These are phyloP conservation scores for Dolichotis patagonum DNA, from an alignment of 2,113 vertebrate genomes.

Conservation along the genomic window DNA sequence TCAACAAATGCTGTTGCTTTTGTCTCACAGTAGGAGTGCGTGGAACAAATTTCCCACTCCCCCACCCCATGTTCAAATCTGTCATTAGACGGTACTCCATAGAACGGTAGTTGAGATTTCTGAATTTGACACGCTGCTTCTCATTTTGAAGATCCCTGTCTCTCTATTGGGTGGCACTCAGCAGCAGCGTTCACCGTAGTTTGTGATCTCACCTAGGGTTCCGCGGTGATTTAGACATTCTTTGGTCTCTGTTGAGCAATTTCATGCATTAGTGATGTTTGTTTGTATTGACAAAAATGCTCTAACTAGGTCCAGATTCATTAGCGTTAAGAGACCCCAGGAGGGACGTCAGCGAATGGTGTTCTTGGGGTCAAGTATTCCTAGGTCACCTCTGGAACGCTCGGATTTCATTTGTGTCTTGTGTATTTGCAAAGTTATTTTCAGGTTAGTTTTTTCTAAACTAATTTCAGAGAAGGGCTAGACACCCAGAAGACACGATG, in stretches of 20 bases:
- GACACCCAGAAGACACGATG: not conserved
- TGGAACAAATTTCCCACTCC: not conserved
- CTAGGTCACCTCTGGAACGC: not conserved
- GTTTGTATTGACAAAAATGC: not conserved
- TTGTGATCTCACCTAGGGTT: not conserved
- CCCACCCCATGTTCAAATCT: not conserved
- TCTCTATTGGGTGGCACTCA: not conserved
- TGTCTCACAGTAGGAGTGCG: not conserved
- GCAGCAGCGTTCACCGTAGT: not conserved
- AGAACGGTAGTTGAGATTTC: not conserved
- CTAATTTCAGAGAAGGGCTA: constrained; percentile 4
- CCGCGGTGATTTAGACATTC: not conserved
- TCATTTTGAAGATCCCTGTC: not conserved
- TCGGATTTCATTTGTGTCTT: not conserved
- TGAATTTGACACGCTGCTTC: not conserved
- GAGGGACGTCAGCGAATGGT: accelerated
- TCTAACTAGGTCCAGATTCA: not conserved
- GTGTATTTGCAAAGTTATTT: constrained; percentile 38
- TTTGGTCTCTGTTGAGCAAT: not conserved
- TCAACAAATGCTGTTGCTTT: not conserved
- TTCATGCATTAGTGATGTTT: not conserved
- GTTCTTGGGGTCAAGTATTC: not conserved
- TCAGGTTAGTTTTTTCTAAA: constrained; percentile 33
- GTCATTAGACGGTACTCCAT: not conserved
- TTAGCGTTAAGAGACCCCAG: not conserved